Percentiles rank a stretch among this genome's conserved stretches.
Conservation (phyloP, 2,797 vertebrate species). For the Syncerus caffer region DNA sequence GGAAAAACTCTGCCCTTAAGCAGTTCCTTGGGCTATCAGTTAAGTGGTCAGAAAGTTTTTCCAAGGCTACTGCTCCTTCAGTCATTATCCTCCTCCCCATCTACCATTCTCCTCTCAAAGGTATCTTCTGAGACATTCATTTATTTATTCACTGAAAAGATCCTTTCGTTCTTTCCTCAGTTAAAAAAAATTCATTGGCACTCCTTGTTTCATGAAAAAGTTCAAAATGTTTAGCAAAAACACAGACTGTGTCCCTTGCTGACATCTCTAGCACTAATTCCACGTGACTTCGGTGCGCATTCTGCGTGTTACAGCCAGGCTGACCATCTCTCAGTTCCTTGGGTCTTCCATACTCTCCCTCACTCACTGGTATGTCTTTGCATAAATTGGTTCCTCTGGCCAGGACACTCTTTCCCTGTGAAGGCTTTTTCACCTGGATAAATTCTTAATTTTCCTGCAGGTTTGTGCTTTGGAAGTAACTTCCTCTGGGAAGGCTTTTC, state of each 20-base stretch:
- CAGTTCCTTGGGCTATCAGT: not conserved
- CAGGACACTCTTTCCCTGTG: not conserved
- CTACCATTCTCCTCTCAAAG: not conserved
- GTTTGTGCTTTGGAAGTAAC: not conserved
- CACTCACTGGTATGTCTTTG: not conserved
- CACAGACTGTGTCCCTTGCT: not conserved
- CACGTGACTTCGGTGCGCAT: rapidly evolving
- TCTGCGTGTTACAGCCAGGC: rapidly evolving
- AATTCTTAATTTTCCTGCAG: not conserved
- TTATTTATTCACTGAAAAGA: not conserved
- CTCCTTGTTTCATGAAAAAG: not conserved
- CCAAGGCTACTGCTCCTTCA: not conserved
- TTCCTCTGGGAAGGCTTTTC: not conserved
- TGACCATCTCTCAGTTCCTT: not conserved
- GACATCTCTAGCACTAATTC: not conserved
- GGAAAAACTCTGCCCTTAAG: not conserved
- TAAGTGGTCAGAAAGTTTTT: not conserved
- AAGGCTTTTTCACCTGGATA: not conserved
- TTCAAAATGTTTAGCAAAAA: not conserved
- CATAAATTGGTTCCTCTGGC: not conserved
- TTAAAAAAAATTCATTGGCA: not conserved
- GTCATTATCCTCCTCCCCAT: not conserved
- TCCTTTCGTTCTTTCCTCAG: not conserved
- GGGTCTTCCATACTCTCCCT: rapidly evolving
- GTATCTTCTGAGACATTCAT: not conserved